Evolutionary conservation across 2,113 vertebrate species (phyloP), one percentile per base, ranked within the genome.

Genomic region (Gambusia affinis): DNA sequence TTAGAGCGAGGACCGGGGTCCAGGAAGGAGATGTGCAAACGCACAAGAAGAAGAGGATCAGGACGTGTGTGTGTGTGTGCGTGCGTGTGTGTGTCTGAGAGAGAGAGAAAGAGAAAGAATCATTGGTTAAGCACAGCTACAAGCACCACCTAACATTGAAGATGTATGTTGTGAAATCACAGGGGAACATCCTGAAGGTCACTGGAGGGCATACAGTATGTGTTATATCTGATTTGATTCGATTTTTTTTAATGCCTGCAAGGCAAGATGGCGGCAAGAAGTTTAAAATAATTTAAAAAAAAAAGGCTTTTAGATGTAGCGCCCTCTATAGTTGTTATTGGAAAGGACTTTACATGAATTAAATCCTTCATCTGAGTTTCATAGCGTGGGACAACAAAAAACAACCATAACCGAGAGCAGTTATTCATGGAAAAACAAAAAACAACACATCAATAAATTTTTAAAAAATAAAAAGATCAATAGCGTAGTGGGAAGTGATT

Each of bases 1-100:
- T 94, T 94, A 94, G 87, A 86, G 80, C 28, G 17, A 60, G 71
- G 70, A 87, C 86, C 60, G 44, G 68, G 80, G 82, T 89, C 82
- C 75, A 76, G 80, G 82, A 84, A 77, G 80, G 74, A 87, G 82
- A 87, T 88, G 86, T 89, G 88, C 84, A 87, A 66, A 74, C 73
- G 60, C 85, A 85, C 73, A 0, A 35, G 54, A 66, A 84, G 82
- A 74, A 67, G 72, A 65, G 72, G 81, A 84, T 90, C 83, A 84
- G 84, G 65, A 69, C 74, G 64, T 61, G 51, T 39, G 39, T 71
- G 74, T 73, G 54, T 31, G 31, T 70, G 14, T 69, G 60, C 86
- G 72, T 70, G 71, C 74, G 64, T 60, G 60, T 39, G 39, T 71
- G 60, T 87, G 72, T 70, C 72, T 76, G 37, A 29, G 42, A 67